Evolutionary conservation across 2,888 invertebrate genomes (phyloP), one percentile per base, ranked within the genome.

Genomic region (Ditylenchus weischeri): DNA sequence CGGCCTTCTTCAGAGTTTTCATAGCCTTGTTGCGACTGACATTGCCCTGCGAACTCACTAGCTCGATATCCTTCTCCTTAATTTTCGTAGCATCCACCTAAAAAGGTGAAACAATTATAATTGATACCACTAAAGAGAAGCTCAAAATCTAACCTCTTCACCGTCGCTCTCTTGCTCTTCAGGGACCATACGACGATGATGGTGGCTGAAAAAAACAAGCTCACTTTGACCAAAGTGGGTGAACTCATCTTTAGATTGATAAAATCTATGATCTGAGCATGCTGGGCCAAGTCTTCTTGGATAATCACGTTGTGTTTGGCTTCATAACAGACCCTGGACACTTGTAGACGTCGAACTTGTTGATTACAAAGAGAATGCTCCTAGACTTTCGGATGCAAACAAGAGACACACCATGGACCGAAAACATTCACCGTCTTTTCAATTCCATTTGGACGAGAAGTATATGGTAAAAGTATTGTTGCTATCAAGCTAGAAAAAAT

Each of bases 301-400:
- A 98, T 98, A 57, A 98, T 93, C 78, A 98, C 95, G 87, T 98
- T 98, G 0, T n/a, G n/a, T n/a, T n/a, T n/a, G n/a, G n/a, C n/a
- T n/a, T n/a, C n/a, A 96, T 98, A 86, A 98, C 98, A 19, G 94
- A 95, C 76, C 94, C 95, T 3, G 96, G 98, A 83, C 93, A 93
- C 86, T 94, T 94, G 87, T 91, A 91, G 0, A 94, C 96, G 84
- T 98, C 98, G 13, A 98, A 96, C 78, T 94, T 93, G 86, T 93
- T 95, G 84, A 98, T 98, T 59, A 98, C 96, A 83, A 99, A 98
- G 29, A 98, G 87, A 79, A 98, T 96, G 86, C 96, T 96, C 78
- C 98, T 98, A 8, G 95, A 94, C 85, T 98, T 96, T 78, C 96
- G 89, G 84, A 98, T 96, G 65, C 95, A 95, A 38, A 98, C 98